Evolutionary conservation across 2,797 vertebrate genomes (phyloP).

Genomic region (Darevskia mixta): DNA sequence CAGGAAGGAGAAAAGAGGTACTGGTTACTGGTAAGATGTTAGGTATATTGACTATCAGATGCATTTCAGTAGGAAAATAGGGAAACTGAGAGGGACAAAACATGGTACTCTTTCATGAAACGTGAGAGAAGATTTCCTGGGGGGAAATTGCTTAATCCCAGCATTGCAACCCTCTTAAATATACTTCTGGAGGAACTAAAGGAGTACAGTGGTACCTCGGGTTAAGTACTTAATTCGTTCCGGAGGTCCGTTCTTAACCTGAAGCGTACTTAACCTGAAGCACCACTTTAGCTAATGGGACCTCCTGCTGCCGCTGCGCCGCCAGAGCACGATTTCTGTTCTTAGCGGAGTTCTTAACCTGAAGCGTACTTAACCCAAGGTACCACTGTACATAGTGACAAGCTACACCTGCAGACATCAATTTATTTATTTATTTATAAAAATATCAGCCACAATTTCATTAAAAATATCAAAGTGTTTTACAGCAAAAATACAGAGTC

Average conservation of each 20-base stretch:
- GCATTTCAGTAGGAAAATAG: neutral
- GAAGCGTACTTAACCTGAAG: no score
- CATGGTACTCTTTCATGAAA: neutral
- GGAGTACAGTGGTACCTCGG: neutral
- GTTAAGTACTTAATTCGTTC: no score
- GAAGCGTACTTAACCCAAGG: no score
- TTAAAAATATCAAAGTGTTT: no score
- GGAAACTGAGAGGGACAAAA: neutral
- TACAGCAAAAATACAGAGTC: no score
- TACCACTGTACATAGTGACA: neutral
- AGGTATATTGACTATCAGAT: neutral
- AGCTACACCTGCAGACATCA: neutral
- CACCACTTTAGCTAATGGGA: no score
- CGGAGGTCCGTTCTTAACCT: no score
- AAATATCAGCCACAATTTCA: no score
- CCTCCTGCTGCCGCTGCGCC: no score
- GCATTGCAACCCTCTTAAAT: neutral
- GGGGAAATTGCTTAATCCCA: neutral
- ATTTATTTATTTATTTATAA: neutral
- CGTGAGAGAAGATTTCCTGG: neutral
- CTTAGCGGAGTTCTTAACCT: no score
- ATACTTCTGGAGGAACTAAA: neutral
- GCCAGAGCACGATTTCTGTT: no score
- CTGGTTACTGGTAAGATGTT: neutral
- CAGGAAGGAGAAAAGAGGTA: neutral